Evolutionary conservation across 2,113 vertebrate genomes (phyloP).

Genomic region (Megaceryle torquata): DNA sequence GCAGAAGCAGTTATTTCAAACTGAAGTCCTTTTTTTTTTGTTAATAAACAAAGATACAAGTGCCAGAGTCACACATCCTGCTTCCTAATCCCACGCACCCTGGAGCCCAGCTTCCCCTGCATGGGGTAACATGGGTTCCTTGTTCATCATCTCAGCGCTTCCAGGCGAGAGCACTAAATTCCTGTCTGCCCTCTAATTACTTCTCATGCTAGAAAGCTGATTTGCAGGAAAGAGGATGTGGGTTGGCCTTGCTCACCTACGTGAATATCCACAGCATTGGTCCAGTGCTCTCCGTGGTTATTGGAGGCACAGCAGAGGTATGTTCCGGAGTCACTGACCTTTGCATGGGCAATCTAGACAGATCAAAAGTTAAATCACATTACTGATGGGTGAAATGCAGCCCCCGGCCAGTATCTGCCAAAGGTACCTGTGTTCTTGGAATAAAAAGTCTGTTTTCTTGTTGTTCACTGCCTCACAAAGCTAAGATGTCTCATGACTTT

Average conservation of each 20-base stretch:
- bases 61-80: not conserved
- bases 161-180: not conserved
- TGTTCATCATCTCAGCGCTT: not conserved
- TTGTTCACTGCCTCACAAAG: not conserved
- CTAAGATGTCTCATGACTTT: not conserved
- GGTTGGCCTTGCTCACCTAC: constrained; percentile 68
- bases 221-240: rapidly evolving
- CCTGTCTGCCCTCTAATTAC: not conserved
- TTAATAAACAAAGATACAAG: not conserved
- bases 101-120: not conserved
- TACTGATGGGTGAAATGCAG: not conserved
- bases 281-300: constrained; percentile 78
- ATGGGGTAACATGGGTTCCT: not conserved
- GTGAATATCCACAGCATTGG: constrained; percentile 72
- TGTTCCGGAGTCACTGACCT: constrained; percentile 51
- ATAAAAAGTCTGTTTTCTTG: not conserved
- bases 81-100: not conserved
- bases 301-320: constrained; percentile 86
- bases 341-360: constrained; percentile 25
- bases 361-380: not conserved
- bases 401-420: not conserved
- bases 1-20: not conserved
- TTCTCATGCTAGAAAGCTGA: not conserved
- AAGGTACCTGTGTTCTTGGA: not conserved
- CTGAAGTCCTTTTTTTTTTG: not conserved